A percentile compares a stretch with the other conserved stretches of the same genome.
Evolutionary conservation across 2,888 invertebrate genomes (phyloP).

Genomic region (Hemistola chrysoprasaria): DNA sequence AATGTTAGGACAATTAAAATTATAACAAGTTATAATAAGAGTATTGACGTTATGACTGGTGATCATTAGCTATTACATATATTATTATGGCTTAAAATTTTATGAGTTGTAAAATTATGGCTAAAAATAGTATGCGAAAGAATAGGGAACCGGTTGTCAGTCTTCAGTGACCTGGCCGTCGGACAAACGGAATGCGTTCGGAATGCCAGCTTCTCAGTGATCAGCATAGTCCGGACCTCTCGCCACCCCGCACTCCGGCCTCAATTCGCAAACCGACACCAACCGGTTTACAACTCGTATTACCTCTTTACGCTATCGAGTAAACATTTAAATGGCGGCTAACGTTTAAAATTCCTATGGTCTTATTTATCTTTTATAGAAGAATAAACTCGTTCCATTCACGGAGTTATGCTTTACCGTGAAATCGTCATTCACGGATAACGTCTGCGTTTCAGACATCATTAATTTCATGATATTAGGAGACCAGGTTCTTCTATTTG

Average conservation of each 20-base stretch:
- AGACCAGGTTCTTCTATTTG: too few relatives aligned
- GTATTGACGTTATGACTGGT: too few relatives aligned
- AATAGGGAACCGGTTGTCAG: too few relatives aligned
- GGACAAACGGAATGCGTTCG: constrained; percentile 60
- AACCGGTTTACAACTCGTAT: constrained; percentile 29
- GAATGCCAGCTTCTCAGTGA: constrained; percentile 44
- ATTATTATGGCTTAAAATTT: too few relatives aligned
- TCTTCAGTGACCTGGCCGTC: too few relatives aligned
- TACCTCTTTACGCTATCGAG: constrained; percentile 27
- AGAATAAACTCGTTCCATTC: constrained; percentile 12
- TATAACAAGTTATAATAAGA: too few relatives aligned
- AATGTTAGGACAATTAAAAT: too few relatives aligned
- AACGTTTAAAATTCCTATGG: constrained; percentile 25
- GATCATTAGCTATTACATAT: too few relatives aligned
- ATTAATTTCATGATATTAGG: constrained; percentile 5
- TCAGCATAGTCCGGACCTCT: constrained; percentile 34
- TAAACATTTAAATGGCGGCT: constrained; percentile 30
- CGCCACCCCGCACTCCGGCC: constrained; percentile 36
- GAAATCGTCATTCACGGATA: constrained; percentile 8
- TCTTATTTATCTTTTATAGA: constrained; percentile 21
- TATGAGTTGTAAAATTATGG: too few relatives aligned
- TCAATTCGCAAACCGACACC: constrained; percentile 25
- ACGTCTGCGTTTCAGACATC: background rate
- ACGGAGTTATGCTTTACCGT: constrained; percentile 13
- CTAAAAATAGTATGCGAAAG: too few relatives aligned